Percentiles rank a stretch among this genome's conserved stretches.
phyloP scores from a whole-genome alignment of 2,113 vertebrate genomes.

The Heterochromis multidens region DNA sequence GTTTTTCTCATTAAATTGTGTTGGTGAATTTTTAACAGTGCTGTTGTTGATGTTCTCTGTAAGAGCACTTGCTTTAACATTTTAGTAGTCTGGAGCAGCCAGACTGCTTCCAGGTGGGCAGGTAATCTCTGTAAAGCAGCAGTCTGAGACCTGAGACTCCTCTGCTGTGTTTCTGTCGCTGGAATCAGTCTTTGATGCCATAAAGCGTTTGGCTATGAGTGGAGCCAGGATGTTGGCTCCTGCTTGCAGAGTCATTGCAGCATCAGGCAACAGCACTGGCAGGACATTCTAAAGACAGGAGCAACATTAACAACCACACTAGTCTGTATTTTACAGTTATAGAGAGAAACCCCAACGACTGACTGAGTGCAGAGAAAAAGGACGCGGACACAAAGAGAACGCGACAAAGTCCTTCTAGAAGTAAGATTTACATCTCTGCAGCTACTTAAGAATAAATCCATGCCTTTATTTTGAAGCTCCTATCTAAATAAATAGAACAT shows the following conservation, averaged over 20 bases:
- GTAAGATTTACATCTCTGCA: not conserved
- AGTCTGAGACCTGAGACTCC: not conserved
- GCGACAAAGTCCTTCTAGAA: not conserved
- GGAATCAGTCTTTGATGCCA: not conserved
- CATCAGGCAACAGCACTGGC: too few relatives aligned
- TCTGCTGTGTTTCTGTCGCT: not conserved
- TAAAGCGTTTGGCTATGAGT: not conserved
- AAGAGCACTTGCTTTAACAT: not conserved
- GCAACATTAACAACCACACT: not conserved
- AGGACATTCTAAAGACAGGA: not conserved
- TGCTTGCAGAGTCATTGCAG: not conserved
- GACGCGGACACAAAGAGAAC: too few relatives aligned
- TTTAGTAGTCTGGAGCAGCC: not conserved
- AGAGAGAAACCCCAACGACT: not conserved
- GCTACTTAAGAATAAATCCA: rapidly evolving
- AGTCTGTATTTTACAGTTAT: not conserved
- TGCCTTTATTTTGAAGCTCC: not conserved
- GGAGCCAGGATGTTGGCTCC: not conserved
- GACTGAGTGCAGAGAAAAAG: not conserved
- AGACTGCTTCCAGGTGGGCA: conserved; percentile 1
- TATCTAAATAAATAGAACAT: not conserved
- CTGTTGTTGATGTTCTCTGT: not conserved
- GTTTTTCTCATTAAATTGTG: not conserved
- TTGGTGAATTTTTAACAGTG: not conserved
- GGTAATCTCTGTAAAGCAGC: not conserved